These are phyloP conservation scores for Barypeithes pellucidus DNA, from an alignment of 2,888 invertebrate species.

Conservation along the genomic window DNA sequence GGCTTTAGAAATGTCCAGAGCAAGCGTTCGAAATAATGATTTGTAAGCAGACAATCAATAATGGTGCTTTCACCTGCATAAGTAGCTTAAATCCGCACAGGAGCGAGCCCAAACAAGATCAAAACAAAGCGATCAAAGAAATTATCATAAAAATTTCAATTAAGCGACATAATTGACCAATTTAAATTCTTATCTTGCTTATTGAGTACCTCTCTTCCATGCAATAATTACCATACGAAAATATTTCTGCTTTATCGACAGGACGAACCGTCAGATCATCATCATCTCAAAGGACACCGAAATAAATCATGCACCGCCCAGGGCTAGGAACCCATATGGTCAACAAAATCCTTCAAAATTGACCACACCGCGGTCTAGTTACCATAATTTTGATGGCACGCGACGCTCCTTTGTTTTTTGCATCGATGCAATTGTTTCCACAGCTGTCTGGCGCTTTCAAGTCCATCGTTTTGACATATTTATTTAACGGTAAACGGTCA, in stretches of 20 bases:
- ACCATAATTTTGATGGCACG: constrained; percentile 14
- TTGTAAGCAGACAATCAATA: no score
- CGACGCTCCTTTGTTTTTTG: constrained; percentile 1
- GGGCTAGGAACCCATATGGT: constrained; percentile 20
- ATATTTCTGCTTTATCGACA: constrained; percentile 5
- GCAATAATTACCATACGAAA: constrained; percentile 14
- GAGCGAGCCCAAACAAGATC: no score
- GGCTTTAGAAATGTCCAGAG: no score
- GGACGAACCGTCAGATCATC: constrained; percentile 9
- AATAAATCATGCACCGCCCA: constrained; percentile 13
- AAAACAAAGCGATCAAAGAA: background rate
- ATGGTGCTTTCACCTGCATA: no score
- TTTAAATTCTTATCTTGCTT: constrained; percentile 16
- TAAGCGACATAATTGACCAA: constrained; percentile 6
- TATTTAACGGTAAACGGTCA: constrained; percentile 24
- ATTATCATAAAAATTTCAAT: constrained; percentile 8
- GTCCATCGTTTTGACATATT: constrained; percentile 3
- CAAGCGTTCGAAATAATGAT: no score
- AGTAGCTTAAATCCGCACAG: no score
- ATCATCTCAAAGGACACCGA: constrained; percentile 9
- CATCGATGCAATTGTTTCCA: constrained; percentile 10
- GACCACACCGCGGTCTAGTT: background rate
- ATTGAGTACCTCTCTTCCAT: constrained; percentile 1
- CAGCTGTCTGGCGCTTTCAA: constrained; percentile 4
- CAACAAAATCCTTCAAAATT: background rate